A percentile compares a stretch with the other conserved stretches of the same genome.
Conservation (phyloP, 2,888 invertebrate genomes). For the Carabus problematicus region DNA sequence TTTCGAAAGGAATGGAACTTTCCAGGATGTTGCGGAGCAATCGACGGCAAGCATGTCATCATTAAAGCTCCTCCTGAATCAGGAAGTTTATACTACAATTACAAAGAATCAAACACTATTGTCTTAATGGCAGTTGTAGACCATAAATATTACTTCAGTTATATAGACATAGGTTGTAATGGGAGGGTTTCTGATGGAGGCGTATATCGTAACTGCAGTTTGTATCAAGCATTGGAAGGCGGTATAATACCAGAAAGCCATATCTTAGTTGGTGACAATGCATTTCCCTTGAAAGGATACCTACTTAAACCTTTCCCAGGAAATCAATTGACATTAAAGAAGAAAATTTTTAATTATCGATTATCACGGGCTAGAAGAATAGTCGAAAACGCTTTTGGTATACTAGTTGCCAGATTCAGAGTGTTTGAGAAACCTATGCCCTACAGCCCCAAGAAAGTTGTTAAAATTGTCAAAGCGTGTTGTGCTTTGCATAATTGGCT, state of each 20-base stretch:
- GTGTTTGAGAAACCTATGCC: constrained; percentile 36
- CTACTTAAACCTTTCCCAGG: constrained; percentile 25
- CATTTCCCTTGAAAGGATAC: constrained; percentile 28
- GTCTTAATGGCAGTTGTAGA: constrained; percentile 49
- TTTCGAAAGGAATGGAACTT: constrained; percentile 48
- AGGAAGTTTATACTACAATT: constrained; percentile 49
- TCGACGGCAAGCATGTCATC: constrained; percentile 48
- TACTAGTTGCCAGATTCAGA: constrained; percentile 25
- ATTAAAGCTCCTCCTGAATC: constrained; percentile 46
- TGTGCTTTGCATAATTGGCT: constrained; percentile 30
- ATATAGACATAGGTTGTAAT: constrained; percentile 48
- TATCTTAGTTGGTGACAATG: constrained; percentile 33
- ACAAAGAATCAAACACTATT: constrained; percentile 49
- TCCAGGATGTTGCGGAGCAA: constrained; percentile 48
- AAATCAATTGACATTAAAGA: constrained; percentile 20
- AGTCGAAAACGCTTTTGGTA: constrained; percentile 33
- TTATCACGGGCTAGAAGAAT: constrained; percentile 36
- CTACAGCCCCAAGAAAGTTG: constrained; percentile 44
- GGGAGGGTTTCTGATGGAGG: constrained; percentile 48
- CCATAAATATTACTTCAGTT: constrained; percentile 50
- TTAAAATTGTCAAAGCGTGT: constrained; percentile 43
- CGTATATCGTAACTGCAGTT: constrained; percentile 47
- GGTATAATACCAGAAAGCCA: too few species aligned
- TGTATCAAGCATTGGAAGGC: too few species aligned
- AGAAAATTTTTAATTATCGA: constrained; percentile 19